Percentiles rank a stretch among this genome's conserved stretches.
Conservation (phyloP, 2,888 invertebrate species). For the Amphipoea oculea region DNA sequence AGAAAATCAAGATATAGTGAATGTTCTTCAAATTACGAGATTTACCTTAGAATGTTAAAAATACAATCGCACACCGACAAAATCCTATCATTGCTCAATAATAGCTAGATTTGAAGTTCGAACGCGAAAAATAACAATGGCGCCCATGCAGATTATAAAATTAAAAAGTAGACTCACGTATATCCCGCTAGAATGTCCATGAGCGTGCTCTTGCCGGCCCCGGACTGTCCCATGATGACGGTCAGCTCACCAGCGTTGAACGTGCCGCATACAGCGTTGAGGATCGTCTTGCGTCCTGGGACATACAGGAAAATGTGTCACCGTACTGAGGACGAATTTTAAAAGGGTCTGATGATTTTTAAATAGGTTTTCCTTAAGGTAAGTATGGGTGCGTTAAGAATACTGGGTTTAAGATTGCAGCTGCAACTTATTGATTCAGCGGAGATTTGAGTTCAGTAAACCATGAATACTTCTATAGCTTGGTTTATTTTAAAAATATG, state of each 20-base stretch:
- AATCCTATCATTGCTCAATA: slow-evolving; percentile 13
- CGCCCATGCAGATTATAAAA: slow-evolving; percentile 33
- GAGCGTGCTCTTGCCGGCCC: slow-evolving; percentile 96
- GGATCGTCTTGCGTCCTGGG: slow-evolving; percentile 91
- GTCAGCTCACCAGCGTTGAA: slow-evolving; percentile 94
- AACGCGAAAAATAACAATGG: slow-evolving; percentile 32
- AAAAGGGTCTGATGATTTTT: slow-evolving; percentile 8
- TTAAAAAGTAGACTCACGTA: slow-evolving; percentile 91
- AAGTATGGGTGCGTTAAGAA: too few relatives aligned
- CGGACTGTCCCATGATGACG: slow-evolving; percentile 97
- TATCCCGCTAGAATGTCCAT: slow-evolving; percentile 97
- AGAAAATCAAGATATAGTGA: not conserved
- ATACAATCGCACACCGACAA: slow-evolving; percentile 9
- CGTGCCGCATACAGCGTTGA: slow-evolving; percentile 91
- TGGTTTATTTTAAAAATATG: not conserved
- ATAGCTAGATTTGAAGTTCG: slow-evolving; percentile 21
- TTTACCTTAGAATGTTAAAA: not conserved
- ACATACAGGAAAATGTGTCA: slow-evolving; percentile 63
- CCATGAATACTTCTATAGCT: not conserved
- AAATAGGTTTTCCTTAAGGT: slow-evolving; percentile 27
- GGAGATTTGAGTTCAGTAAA: not conserved
- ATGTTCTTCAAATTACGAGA: not conserved
- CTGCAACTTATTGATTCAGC: not conserved
- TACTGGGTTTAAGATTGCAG: not conserved
- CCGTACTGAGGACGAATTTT: slow-evolving; percentile 23